Percentiles rank a stretch among this genome's conserved stretches.
Evolutionary conservation across 2,113 vertebrate genomes (phyloP).

Genomic region (Orcinus orca): DNA sequence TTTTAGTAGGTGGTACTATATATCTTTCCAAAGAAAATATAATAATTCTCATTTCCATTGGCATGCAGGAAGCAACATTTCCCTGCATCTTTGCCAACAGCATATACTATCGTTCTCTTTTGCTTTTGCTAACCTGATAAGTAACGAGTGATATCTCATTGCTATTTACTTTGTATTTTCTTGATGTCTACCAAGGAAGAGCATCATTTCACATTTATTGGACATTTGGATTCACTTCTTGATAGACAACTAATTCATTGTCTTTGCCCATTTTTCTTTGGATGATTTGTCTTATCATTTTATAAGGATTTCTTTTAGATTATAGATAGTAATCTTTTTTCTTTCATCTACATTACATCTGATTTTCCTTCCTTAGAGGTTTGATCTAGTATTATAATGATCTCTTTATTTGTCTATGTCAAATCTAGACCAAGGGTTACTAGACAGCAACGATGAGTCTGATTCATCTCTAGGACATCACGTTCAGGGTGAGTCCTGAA

Average conservation of each 20-base stretch:
- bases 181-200: background rate
- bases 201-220: background rate
- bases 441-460: background rate
- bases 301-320: background rate
- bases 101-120: background rate
- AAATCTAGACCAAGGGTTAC: background rate
- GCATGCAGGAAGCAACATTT: background rate
- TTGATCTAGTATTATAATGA: slow-evolving; percentile 30
- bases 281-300: background rate
- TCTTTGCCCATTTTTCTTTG: background rate
- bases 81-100: background rate
- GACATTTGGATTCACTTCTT: background rate
- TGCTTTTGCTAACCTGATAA: background rate
- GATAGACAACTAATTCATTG: background rate
- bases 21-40: background rate
- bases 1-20: background rate
- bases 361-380: background rate
- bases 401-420: slow-evolving; percentile 32
- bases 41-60: background rate
- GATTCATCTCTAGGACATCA: background rate
- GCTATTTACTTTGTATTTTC: slow-evolving; percentile 8
- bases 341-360: background rate
- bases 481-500: background rate
- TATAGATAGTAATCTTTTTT: background rate
- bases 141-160: background rate